Evolutionary conservation across 1,140 invertebrate genomes (phyloP), one percentile per base, ranked within the genome.

Genomic region (Hycleus phaleratus): DNA sequence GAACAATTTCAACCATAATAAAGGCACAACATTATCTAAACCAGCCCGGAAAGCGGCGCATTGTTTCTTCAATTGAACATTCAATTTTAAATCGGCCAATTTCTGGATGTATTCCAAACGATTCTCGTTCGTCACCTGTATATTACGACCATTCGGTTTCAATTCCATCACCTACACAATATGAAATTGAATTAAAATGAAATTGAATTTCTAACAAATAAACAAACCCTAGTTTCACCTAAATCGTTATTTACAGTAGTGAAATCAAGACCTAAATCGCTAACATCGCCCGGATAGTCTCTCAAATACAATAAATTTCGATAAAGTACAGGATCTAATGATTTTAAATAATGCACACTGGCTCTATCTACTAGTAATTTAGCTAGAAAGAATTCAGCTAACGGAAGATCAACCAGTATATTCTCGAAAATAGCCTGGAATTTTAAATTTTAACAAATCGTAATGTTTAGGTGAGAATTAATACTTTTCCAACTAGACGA

Each of bases 41-140:
- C 96, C 85, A 74, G 87, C 83, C 62, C 90, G 86, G 69, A 94
- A 93, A 24, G 91, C 90, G 52, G 79, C 80, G 66, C 91, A 95
- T 62, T 97, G 94, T 2, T 83, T 78, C 46, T 88, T 79, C 57
- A 97, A 94, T 78, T 96, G 93, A 68, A 85, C 87, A 59, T 97
- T 97, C 18, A 98, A 77, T 76, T 96, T 96, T 66, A 93, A 97
- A 78, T 98, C 93, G 1, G 95, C 94, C 74, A 98, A 88, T 52
- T 96, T 75, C 73, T 97, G 93, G 66, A 98, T 93, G 70, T 98
- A 99, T 73, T 98, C 94, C 71, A 97, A 94, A 54, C 91, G 82
- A 77, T 98, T 98, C 50, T 86, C 82, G 63, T 86, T 86, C 2
- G 90, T 97, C 0, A 98, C 95, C 4, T 86, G 81, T 67, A 96